phyloP scores from a whole-genome alignment of 2,888 invertebrate genomes.

The Sepiola atlantica region DNA sequence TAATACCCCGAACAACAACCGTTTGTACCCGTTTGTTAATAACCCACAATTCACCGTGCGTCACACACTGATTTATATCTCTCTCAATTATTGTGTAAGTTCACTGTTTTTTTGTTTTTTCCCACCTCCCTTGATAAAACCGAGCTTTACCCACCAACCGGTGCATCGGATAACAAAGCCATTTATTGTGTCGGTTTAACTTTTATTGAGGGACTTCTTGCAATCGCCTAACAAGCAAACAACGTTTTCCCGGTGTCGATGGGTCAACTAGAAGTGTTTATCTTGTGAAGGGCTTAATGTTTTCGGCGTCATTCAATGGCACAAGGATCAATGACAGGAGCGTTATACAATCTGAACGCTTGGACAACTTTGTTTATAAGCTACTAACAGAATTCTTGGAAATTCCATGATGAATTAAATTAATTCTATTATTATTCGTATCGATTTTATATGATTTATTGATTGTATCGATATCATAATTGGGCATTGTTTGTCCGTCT shows the following conservation, averaged over 20 bases:
- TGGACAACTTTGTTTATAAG: no score
- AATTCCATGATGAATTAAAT: no score
- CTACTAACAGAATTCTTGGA: neutral
- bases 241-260: neutral
- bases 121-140: neutral
- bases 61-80: neutral
- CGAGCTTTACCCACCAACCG: neutral
- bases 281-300: neutral
- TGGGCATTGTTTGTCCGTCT: no score
- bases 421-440: no score
- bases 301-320: neutral
- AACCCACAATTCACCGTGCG: neutral
- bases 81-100: neutral
- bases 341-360: neutral
- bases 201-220: neutral
- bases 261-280: neutral
- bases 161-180: neutral
- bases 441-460: no score
- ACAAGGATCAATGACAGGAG: neutral
- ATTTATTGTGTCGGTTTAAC: neutral
- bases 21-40: neutral
- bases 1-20: neutral
- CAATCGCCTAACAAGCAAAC: neutral
- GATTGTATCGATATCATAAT: no score
- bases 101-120: neutral